These are phyloP conservation scores for Drosophila sproati DNA, from an alignment of 1,140 invertebrate species.

Conservation along the genomic window DNA sequence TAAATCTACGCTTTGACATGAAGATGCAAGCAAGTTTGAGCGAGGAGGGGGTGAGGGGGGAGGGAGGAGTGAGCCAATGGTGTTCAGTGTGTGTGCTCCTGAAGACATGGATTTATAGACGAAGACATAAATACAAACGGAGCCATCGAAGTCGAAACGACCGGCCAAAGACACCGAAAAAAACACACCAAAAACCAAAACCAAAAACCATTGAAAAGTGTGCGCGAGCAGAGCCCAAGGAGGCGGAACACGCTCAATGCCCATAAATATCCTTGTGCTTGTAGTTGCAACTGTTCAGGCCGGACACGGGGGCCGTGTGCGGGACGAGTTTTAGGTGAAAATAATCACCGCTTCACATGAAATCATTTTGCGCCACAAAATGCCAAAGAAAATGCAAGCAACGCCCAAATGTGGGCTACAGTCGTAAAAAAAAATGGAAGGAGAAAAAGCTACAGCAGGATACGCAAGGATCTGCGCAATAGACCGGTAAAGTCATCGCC, in stretches of 20 bases:
- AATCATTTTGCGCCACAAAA: conserved; percentile 77
- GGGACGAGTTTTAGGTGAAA: conserved; percentile 73
- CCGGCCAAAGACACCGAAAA: conserved; percentile 60
- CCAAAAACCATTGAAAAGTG: conserved; percentile 58
- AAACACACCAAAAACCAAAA: neutral
- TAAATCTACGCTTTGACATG: conserved; percentile 82
- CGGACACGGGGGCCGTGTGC: neutral
- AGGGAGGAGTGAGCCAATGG: neutral
- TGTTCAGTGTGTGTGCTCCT: conserved; percentile 45
- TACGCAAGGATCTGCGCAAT: conserved; percentile 39
- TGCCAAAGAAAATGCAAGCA: conserved; percentile 70
- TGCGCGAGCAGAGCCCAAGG: conserved; percentile 47
- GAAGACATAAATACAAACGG: conserved; percentile 80
- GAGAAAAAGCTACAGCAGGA: conserved; percentile 16
- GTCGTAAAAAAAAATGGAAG: conserved; percentile 12
- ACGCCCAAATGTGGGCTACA: conserved; percentile 38
- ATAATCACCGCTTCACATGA: conserved; percentile 84
- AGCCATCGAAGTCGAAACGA: conserved; percentile 56
- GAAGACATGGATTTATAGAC: conserved; percentile 82
- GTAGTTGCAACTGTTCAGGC: conserved; percentile 54
- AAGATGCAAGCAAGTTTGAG: conserved; percentile 49
- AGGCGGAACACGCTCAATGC: conserved; percentile 78
- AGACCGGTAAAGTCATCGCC: conserved; percentile 31
- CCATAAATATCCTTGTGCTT: conserved; percentile 78
- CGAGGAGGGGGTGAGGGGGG: neutral